Base-by-base conservation (phyloP, 2,113 vertebrate genomes). In the Romanogobio albipinnatus region DNA sequence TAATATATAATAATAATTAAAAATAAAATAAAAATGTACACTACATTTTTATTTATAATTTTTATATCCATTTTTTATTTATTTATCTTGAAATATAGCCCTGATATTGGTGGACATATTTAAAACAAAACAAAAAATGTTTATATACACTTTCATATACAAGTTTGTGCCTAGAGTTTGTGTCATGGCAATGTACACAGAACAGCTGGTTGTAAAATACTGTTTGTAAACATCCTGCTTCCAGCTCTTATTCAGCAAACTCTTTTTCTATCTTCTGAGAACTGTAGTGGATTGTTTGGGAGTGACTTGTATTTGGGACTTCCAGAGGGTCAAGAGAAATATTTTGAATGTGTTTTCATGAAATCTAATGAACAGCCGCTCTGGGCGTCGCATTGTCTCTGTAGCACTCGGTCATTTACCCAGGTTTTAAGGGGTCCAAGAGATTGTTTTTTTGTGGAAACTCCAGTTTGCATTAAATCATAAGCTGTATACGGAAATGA, bases 211-310 rank as follows among this genome's bases (percentile, higher is more conserved):
- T 58, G 75, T 53, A n/a, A 58, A 77, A 77, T 58, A 19, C 75
- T 77, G 51, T 39, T 77, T 77, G 75, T 36, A 77, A 77, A 77
- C 51, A 58, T 77, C 51, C 75, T 77, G 75, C 58, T 77, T 77
- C 39, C 39, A 6, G 75, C 26, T 58, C 17, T 39, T 13, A 39
- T 58, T 58, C 49, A 19, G 9, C 29, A 33, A 19, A 13, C 51
- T 77, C 51, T 36, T 19, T 49, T 74, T 74, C n/a, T 71, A 45
- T 49, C 39, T n/a, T 62, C 59, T 26, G 59, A 71, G 33, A 71
- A 45, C 70, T 45, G 19, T 45, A 13, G 43, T 5, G 5, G 24
- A 4, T n/a, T n/a, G 4, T 7, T 71, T n/a, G 17, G 36, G 9
- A 71, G 9, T 43, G 29, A 5, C 43, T 49, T 75, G 45, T 51